phyloP scores from a whole-genome alignment of 2,888 invertebrate species.

The Agriopis marginaria region DNA sequence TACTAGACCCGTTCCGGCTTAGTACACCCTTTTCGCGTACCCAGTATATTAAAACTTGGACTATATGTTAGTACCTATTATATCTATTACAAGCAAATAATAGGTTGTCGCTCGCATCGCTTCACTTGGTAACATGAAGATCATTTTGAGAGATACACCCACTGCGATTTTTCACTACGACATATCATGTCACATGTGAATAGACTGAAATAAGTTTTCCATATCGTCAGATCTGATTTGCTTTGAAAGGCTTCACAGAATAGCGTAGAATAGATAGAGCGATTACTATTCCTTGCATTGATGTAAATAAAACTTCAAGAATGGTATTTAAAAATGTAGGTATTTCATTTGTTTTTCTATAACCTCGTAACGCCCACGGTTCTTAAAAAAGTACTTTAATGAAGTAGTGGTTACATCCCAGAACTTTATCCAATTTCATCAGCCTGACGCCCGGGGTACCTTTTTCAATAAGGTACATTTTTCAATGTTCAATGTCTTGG shows the following conservation, averaged over 20 bases:
- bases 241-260: conserved; percentile 43
- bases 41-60: too few species aligned
- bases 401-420: too few species aligned
- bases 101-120: background rate
- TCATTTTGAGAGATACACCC: conserved; percentile 71
- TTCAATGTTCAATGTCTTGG: too few species aligned
- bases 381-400: too few species aligned
- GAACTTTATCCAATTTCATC: too few species aligned
- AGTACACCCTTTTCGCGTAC: too few species aligned
- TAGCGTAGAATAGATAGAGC: conserved; percentile 7
- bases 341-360: too few species aligned
- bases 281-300: background rate
- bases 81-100: background rate
- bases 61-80: background rate
- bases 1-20: too few species aligned
- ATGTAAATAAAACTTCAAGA: background rate
- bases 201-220: conserved; percentile 70
- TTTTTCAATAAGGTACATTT: too few species aligned
- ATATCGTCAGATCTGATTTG: conserved; percentile 66
- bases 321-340: too few species aligned
- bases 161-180: conserved; percentile 63
- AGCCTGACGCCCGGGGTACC: too few species aligned
- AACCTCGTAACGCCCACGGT: too few species aligned
- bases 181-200: conserved; percentile 69
- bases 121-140: conserved; percentile 45